Percentiles rank a stretch among this genome's conserved stretches.
Conservation (phyloP, 2,797 vertebrate species). For the Melanotaenia parkinsoni region DNA sequence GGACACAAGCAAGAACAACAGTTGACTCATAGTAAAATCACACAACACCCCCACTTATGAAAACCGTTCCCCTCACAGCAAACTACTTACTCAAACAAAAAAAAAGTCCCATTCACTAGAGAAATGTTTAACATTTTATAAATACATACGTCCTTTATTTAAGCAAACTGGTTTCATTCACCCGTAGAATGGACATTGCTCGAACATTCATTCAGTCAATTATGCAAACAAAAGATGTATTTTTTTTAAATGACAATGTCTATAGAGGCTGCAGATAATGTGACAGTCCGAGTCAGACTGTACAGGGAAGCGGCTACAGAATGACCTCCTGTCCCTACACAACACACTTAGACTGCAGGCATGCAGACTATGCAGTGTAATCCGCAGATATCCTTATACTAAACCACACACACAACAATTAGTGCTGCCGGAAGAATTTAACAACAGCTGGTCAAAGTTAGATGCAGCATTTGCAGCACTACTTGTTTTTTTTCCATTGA, state of each 20-base stretch:
- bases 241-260: conserved; percentile 53
- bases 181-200: conserved; percentile 61
- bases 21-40: conserved; percentile 73
- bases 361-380: conserved; percentile 81
- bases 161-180: conserved; percentile 65
- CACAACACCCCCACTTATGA: conserved; percentile 57
- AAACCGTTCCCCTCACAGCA: conserved; percentile 58
- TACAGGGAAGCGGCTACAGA: conserved; percentile 73
- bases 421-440: conserved; percentile 83
- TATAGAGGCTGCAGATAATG: conserved; percentile 68
- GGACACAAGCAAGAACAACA: conserved; percentile 73
- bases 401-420: conserved; percentile 84
- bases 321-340: conserved; percentile 74
- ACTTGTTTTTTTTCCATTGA: conserved; percentile 64
- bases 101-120: conserved; percentile 66
- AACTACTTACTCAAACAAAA: conserved; percentile 50
- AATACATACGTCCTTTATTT: conserved; percentile 77
- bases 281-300: conserved; percentile 63
- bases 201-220: conserved; percentile 67
- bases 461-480: conserved; percentile 65
- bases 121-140: conserved; percentile 71
- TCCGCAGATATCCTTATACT: conserved; percentile 82
- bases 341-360: conserved; percentile 77
- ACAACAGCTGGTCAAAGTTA: conserved; percentile 82
- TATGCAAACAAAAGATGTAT: conserved; percentile 76